These are phyloP conservation scores for Sparidentex hasta DNA, from an alignment of 2,797 vertebrate genomes.

Conservation along the genomic window DNA sequence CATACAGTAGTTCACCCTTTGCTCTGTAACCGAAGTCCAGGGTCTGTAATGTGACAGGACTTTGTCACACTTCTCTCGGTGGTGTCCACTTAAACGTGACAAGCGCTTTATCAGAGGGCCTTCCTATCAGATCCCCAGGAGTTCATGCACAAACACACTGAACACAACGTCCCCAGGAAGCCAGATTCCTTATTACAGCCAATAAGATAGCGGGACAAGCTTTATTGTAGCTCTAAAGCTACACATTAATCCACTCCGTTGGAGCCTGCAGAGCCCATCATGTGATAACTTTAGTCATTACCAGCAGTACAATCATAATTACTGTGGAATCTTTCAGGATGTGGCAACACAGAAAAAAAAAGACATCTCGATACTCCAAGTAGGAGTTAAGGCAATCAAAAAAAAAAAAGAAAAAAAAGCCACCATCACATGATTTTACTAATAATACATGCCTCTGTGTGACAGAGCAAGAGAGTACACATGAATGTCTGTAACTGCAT, in stretches of 20 bases:
- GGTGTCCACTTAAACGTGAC: slow-evolving; percentile 80
- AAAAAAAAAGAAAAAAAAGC: background rate
- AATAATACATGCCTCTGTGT: slow-evolving; percentile 14
- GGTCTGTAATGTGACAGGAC: slow-evolving; percentile 77
- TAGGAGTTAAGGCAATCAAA: background rate
- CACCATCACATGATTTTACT: slow-evolving; percentile 51
- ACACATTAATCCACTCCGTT: slow-evolving; percentile 82
- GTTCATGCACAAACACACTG: slow-evolving; percentile 72
- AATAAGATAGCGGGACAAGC: slow-evolving; percentile 66
- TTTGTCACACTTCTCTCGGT: slow-evolving; percentile 73
- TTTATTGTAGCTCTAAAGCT: slow-evolving; percentile 79
- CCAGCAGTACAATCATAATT: slow-evolving; percentile 76
- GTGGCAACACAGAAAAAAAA: slow-evolving; percentile 39
- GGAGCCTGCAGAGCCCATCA: slow-evolving; percentile 66
- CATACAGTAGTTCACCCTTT: slow-evolving; percentile 71
- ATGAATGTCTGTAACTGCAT: slow-evolving; percentile 37
- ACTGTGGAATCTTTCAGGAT: slow-evolving; percentile 59
- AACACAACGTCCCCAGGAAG: slow-evolving; percentile 71
- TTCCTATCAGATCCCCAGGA: slow-evolving; percentile 77
- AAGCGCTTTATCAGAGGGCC: slow-evolving; percentile 73
- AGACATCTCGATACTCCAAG: background rate
- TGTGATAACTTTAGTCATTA: slow-evolving; percentile 82
- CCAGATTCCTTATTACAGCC: slow-evolving; percentile 68
- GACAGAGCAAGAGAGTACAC: slow-evolving; percentile 21
- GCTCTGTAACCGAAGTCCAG: slow-evolving; percentile 79